Base-by-base conservation (phyloP, 2,113 vertebrate genomes). In the Ophthalmotilapia sp. region DNA sequence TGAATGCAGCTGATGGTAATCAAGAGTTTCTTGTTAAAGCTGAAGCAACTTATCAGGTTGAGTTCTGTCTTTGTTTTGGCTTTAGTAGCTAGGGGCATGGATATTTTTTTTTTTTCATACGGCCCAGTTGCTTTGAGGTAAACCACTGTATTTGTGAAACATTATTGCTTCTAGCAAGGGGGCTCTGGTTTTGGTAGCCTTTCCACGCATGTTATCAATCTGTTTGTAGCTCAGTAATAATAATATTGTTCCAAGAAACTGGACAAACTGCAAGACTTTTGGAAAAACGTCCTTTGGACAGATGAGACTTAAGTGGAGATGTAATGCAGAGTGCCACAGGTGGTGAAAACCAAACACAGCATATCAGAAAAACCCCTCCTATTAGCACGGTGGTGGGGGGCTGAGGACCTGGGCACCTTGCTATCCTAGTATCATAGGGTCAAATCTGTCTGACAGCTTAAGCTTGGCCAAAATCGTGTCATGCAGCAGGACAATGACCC, bases 61-160 rank as follows among this genome's bases (percentile, higher is more conserved):
- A 49, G 9, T 49, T 49, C 23, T 77, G 9, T 73, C 21, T 42
- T 73, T 73, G 5, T 73, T 73, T 45, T 26, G 13, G 42, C 45
- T 77, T 77, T 77, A 31, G 26, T 77, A 49, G 15, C 42, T 75
- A 11, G 14, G 9, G 23, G 23, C 9, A 14, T 75, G 68, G 9
- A 47, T 70, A 4, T 26, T 0, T 15, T 0, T 15, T 4, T 10
- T 73, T 73, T 73, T 11, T 8, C 0, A 75, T 6, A 17, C 2
- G 4, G 70, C 40, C 42, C 42, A 29, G 15, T 75, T 75, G 26
- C 15, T 75, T 29, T 12, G 6, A 75, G 23, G 14, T 3, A 49
- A 47, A 29, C 70, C 15, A 26, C 26, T 75, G 15, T 75, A 17
- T 29, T 49, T 1, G 26, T 47, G 40, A 47, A 29, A 65, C 31